Base-by-base conservation (phyloP, 2,113 vertebrate genomes). In the Urocolius indicus region DNA sequence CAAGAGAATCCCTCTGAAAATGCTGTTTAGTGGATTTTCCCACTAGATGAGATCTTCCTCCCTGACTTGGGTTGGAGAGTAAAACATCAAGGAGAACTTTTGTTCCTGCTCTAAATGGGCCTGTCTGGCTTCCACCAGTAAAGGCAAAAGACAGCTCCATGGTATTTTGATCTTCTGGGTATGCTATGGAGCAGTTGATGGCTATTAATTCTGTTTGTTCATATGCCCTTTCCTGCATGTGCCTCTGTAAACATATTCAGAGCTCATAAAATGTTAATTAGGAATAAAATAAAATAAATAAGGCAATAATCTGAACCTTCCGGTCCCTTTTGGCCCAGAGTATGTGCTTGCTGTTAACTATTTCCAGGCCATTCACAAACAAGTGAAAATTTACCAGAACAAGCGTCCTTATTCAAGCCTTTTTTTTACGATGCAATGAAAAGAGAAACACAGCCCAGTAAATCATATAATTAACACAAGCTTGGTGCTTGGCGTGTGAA, bases 261-360 rank as follows among this genome's bases (percentile, higher is more conserved):
- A 95, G 92, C 74, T 97, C 87, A 80, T 95, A 96, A 96, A 96
- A 66, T 38, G 34, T 73, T 96, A 97, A 97, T 88, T 93, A 96
- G 95, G 95, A 93, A 96, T 87, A 96, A 97, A 97, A 97, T 94
- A 95, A 96, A 96, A 84, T 79, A 95, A 95, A 86, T 81, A 90
- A 90, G 73, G 89, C 84, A 93, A 82, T 87, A 95, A 93, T 80
- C 71, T 78, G 81, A 96, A 82, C 82, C 82, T 94, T 95, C n/a
- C 59, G 75, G 63, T 63, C 67, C 49, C 41, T 94, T 84, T 73
- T n/a, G 71, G 65, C 92, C 54, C 67, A 87, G 77, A n/a, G 66
- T 45, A 58, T 5, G 1, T 48, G 41, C 34, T 76, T 80, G 77
- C 73, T 89, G 69, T 68, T 89, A 93, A 87, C 96, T 83, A 59